Percentiles rank a stretch among this genome's conserved stretches.
Evolutionary conservation across 2,888 invertebrate genomes (phyloP).

Genomic region (Acronicta psi): DNA sequence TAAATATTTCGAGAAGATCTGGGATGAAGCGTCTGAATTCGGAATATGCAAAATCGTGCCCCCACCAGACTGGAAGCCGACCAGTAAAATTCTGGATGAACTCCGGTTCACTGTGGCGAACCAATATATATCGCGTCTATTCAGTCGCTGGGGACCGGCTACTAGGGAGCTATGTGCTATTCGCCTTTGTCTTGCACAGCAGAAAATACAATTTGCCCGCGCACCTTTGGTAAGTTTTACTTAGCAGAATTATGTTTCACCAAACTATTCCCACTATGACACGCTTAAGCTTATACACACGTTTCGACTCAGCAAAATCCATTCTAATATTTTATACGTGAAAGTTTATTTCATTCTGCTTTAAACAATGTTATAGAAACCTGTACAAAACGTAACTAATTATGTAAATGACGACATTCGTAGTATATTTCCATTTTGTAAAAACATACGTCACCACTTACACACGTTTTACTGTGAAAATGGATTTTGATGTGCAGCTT

Average conservation of each 20-base stretch:
- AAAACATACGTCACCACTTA: too few relatives aligned
- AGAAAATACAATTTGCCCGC: conserved; percentile 92
- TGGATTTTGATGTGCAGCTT: too few relatives aligned
- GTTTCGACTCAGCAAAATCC: too few relatives aligned
- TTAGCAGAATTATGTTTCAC: too few relatives aligned
- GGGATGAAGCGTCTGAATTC: conserved; percentile 92
- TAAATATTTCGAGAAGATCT: conserved; percentile 94
- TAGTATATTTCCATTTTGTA: too few relatives aligned
- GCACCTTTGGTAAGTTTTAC: conserved; percentile 92
- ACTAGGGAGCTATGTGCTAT: conserved; percentile 95
- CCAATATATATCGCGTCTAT: conserved; percentile 96
- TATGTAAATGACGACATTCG: too few relatives aligned
- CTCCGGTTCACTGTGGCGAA: conserved; percentile 96
- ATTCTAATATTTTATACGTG: too few relatives aligned
- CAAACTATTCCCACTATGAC: too few relatives aligned
- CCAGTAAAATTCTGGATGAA: conserved; percentile 95
- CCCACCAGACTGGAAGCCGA: conserved; percentile 92
- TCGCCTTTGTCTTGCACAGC: conserved; percentile 93
- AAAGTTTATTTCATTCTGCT: not conserved
- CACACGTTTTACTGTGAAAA: too few relatives aligned
- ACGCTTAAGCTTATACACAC: too few relatives aligned
- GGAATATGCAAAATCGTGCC: conserved; percentile 97
- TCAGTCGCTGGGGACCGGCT: conserved; percentile 96
- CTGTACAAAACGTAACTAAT: too few relatives aligned
- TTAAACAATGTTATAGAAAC: too few relatives aligned